Evolutionary conservation across 2,113 vertebrate genomes (phyloP), one percentile per base, ranked within the genome.

Genomic region (Athene noctua): DNA sequence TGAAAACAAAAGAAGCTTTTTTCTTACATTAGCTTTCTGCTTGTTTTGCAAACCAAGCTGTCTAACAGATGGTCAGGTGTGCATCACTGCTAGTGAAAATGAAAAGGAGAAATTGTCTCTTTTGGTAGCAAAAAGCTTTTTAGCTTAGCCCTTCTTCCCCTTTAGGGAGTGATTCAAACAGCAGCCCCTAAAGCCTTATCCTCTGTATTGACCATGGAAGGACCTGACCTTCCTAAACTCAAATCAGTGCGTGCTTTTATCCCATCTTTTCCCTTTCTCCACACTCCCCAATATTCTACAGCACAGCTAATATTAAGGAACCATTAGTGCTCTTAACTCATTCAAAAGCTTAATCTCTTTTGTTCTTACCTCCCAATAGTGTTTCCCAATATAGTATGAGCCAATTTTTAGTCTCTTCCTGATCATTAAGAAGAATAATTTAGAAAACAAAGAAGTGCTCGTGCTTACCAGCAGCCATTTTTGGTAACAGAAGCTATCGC

Each of bases 31-130:
- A 80, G 61, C 57, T 94, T 61, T 68, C 70, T 62, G 62, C 70
- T 93, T 73, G 84, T 77, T 96, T 73, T 80, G 70, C 92, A 91
- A 88, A 80, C 62, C 78, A 86, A 90, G 81, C 90, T 91, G 94
- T 81, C 94, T 66, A 80, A 72, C 92, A 96, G 90, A 94, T 51
- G 70, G 78, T 87, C 93, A 97, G 94, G 87, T 93, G 58, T 0
- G 0, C 19, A 49, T 40, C 30, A 29, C 32, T 63, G 65, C 58
- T 65, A 66, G 62, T 57, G 58, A 68, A 92, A 95, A 67, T 10
- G 7, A 87, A 75, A 94, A 91, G 13, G 40, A 90, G 65, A 91
- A 92, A 85, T 5, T 61, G 14, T 34, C 44, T 65, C 13, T 82
- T 81, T 29, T 20, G 26, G 10, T 54, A 82, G 30, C 30, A 57